Percentiles rank a stretch among this genome's conserved stretches.
Evolutionary conservation across 1,140 invertebrate species (phyloP).

Genomic region (Aricia agestis): DNA sequence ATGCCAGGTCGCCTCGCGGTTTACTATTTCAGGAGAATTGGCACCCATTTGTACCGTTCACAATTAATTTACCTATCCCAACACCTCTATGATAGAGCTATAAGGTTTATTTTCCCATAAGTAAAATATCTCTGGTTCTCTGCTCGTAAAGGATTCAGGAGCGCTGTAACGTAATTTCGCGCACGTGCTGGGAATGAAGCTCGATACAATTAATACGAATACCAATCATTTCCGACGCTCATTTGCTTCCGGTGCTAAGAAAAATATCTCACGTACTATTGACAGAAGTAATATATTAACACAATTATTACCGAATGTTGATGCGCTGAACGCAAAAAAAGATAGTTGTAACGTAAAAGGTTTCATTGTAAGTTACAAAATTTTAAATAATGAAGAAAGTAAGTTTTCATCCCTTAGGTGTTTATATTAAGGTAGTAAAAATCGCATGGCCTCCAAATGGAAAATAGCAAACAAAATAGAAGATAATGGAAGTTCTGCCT

Average conservation of each 20-base stretch:
- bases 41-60: constrained; percentile 37
- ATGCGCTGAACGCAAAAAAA: not conserved
- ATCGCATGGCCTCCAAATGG: too few species aligned
- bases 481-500: too few species aligned
- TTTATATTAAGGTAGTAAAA: too few species aligned
- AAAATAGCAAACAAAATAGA: too few species aligned
- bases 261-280: constrained; percentile 9
- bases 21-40: constrained; percentile 48
- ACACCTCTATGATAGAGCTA: too few species aligned
- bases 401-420: too few species aligned
- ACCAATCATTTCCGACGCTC: constrained; percentile 26
- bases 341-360: too few species aligned
- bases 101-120: too few species aligned
- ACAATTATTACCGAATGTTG: not conserved
- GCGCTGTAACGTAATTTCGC: constrained; percentile 28
- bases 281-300: not conserved
- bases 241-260: constrained; percentile 8
- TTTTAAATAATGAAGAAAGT: too few species aligned
- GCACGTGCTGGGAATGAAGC: constrained; percentile 31
- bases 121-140: too few species aligned
- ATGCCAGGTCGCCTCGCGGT: constrained; percentile 39
- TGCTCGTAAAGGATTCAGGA: constrained; percentile 33
- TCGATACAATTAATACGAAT: constrained; percentile 27
- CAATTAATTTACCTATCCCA: too few species aligned
- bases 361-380: too few species aligned